Evolutionary conservation across 64 coral and sea anemone genomes (phyloP).

Genomic region (Stylophora pistillata): DNA sequence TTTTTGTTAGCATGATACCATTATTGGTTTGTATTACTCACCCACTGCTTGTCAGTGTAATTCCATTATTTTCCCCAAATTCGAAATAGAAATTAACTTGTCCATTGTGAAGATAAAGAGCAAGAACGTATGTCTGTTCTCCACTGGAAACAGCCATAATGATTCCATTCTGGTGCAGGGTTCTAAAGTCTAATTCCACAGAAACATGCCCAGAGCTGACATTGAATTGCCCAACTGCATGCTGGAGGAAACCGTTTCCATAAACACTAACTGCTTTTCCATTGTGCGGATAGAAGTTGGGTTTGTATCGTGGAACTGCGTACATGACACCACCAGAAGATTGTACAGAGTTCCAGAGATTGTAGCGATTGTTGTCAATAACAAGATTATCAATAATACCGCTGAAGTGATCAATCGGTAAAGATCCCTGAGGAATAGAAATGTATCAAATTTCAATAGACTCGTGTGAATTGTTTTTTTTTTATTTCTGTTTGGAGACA

Average conservation of each 20-base stretch:
- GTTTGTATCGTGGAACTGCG: slow-evolving; percentile 5
- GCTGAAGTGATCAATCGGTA: slow-evolving; percentile 15
- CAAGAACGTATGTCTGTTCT: slow-evolving; percentile 17
- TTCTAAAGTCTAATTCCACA: slow-evolving; percentile 69
- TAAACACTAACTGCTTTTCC: slow-evolving; percentile 61
- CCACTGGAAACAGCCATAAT: slow-evolving; percentile 65
- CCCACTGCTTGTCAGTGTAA: slow-evolving; percentile 9
- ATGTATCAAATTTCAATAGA: not conserved
- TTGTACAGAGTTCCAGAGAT: slow-evolving; percentile 49
- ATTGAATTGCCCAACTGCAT: slow-evolving; percentile 62
- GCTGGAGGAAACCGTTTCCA: slow-evolving; percentile 41
- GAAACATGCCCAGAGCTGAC: not conserved
- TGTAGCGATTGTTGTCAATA: slow-evolving; percentile 37
- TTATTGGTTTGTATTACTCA: not conserved
- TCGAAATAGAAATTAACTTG: slow-evolving; percentile 51
- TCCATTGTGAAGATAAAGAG: slow-evolving; percentile 51
- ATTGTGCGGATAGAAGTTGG: slow-evolving; percentile 12
- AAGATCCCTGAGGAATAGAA: not conserved
- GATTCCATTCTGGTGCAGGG: slow-evolving; percentile 55
- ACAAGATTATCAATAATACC: slow-evolving; percentile 57
- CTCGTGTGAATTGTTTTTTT: too few species aligned
- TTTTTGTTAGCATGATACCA: not conserved
- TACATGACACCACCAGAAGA: slow-evolving; percentile 22
- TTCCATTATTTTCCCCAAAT: not conserved
- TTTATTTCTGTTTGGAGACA: too few species aligned